Conservation (phyloP, 2,888 invertebrate genomes). For the Drosophila glabriapex region DNA sequence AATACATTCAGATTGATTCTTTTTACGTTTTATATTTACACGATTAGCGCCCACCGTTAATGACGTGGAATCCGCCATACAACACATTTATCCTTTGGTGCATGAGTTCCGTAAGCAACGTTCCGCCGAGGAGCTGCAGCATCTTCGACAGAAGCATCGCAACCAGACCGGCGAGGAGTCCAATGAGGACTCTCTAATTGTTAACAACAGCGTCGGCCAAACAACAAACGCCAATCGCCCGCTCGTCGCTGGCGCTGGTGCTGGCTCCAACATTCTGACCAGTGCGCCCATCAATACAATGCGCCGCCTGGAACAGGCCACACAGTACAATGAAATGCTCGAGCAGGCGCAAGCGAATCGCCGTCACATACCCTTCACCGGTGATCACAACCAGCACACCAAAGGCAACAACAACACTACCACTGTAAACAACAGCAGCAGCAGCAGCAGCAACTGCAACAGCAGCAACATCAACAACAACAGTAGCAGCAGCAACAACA, state of each 20-base stretch:
- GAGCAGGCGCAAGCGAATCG: conserved; percentile 42
- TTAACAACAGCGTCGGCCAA: conserved; percentile 40
- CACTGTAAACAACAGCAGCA: background rate
- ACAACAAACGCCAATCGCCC: conserved; percentile 11
- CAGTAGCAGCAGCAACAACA: background rate
- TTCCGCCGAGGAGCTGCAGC: conserved; percentile 23
- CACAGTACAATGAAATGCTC: conserved; percentile 32
- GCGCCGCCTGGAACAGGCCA: conserved; percentile 44
- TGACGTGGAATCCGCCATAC: conserved; percentile 95
- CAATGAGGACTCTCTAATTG: background rate
- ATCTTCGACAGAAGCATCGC: conserved; percentile 84
- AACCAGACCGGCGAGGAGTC: conserved; percentile 39
- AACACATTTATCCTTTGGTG: conserved; percentile 97
- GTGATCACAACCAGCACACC: background rate
- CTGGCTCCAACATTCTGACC: background rate
- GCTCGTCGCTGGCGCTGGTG: background rate
- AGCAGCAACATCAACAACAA: background rate
- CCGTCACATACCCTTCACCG: conserved; percentile 46
- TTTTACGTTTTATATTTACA: background rate
- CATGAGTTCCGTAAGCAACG: conserved; percentile 92
- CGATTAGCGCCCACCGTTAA: conserved; percentile 92
- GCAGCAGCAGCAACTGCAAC: background rate
- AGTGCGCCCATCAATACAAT: conserved; percentile 3
- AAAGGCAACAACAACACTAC: conserved; percentile 36
- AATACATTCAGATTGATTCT: background rate